Base-by-base conservation (phyloP, 2,888 invertebrate species). In the Smittia sp. region DNA sequence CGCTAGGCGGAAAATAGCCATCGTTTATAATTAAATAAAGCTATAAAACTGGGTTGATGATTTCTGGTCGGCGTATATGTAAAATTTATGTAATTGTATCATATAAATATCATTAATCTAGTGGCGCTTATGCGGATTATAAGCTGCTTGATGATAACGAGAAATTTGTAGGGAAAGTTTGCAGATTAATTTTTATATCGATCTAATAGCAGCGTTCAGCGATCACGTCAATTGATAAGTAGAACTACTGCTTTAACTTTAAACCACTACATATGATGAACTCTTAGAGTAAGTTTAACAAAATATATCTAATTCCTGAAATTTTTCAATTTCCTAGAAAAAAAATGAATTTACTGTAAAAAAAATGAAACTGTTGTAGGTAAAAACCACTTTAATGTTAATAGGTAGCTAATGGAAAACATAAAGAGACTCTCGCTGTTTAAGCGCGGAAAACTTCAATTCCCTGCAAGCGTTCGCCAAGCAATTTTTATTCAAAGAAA, bases 321-420 rank as follows among this genome's bases (percentile, higher is more conserved):
- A n/a, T 15, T 46, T 46, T 46, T 11, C 46, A 46, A 9, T 32
- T 46, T 46, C 46, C 11, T 46, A 46, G 11, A n/a, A 46, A n/a
- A 46, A 46, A n/a, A n/a, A n/a, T 32, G 32, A 32, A 32, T 32
- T 58, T 58, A 15, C 1, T 58, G 58, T 58, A 58, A 58, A 58
- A 58, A 58, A 58, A 22, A 15, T n/a, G 13, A 58, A 58, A 58
- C 22, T 15, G 18, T 20, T 7, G 1, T 58, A 58, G 58, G 58
- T 58, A 58, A 58, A 9, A 24, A n/a, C 32, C 38, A 68, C 46
- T 68, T 68, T 68, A 68, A 68, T 41, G 46, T 46, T 46, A 27
- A 68, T 68, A 68, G 68, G 13, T 68, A 46, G 68, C 41, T 68
- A 46, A 68, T 41, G 68, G 46, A 68, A 46, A 67, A 15, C 25